Evolutionary conservation across 2,113 vertebrate species (phyloP).

Genomic region (Hyla sarda): DNA sequence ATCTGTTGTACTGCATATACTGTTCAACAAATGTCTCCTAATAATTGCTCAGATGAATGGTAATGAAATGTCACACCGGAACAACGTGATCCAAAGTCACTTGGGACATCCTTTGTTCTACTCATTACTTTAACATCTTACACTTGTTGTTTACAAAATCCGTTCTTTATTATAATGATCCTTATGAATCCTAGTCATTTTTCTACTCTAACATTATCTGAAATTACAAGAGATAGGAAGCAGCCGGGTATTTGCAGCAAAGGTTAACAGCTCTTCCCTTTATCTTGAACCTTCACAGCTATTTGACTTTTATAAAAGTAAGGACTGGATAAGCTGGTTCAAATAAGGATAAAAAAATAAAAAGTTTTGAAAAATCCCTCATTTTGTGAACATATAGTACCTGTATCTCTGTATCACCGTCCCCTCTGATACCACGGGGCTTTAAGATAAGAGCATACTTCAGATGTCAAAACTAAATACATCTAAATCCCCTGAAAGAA

Average conservation of each 20-base stretch:
- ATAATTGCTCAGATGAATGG: not conserved
- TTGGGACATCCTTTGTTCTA: not conserved
- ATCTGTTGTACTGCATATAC: not conserved
- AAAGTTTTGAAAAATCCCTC: not conserved
- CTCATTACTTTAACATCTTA: not conserved
- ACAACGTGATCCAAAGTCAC: no score
- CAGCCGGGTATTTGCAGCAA: slow-evolving; percentile 10
- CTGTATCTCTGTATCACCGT: slow-evolving; percentile 16
- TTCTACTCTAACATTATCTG: not conserved
- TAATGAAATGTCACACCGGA: not conserved
- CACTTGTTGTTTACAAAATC: not conserved
- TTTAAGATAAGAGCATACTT: slow-evolving; percentile 33
- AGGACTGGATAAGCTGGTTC: slow-evolving; percentile 31
- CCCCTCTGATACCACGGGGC: slow-evolving; percentile 9
- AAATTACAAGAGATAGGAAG: slow-evolving; percentile 19
- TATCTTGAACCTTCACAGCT: slow-evolving; percentile 10
- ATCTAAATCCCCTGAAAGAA: slow-evolving; percentile 34
- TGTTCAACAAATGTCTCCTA: not conserved
- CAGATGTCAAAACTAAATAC: slow-evolving; percentile 44
- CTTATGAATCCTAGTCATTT: not conserved
- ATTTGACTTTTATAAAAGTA: slow-evolving; percentile 23
- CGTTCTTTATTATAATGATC: not conserved
- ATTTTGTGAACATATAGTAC: slow-evolving; percentile 29
- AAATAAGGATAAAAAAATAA: slow-evolving; percentile 28
- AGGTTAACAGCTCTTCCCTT: slow-evolving; percentile 23